Conservation (phyloP, 2,888 invertebrate species). For the Sminthurides aquaticus region DNA sequence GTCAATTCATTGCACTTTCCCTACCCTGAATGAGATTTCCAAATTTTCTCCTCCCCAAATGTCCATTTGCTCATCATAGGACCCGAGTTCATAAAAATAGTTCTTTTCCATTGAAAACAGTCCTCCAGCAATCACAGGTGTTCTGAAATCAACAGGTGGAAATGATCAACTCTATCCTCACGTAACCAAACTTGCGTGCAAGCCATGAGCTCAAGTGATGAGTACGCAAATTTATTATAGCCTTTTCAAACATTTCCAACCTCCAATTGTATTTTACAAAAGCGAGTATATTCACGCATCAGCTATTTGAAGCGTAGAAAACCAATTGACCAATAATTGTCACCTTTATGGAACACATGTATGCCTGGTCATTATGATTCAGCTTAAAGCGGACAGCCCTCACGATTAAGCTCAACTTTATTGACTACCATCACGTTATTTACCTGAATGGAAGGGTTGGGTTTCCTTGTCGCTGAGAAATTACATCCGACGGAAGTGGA, state of each 20-base stretch:
- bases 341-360: too few species aligned
- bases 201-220: neutral
- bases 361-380: too few species aligned
- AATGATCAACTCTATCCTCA: neutral
- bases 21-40: conserved; percentile 85
- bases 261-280: too few species aligned
- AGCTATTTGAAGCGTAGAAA: too few species aligned
- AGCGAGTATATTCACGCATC: too few species aligned
- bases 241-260: too few species aligned
- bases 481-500: conserved; percentile 38
- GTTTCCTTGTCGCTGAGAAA: conserved; percentile 30
- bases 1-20: too few species aligned
- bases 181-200: neutral
- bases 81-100: conserved; percentile 78
- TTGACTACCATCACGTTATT: too few species aligned
- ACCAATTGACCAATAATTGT: too few species aligned
- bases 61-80: conserved; percentile 60
- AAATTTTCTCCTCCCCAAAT: conserved; percentile 99
- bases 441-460: conserved; percentile 52
- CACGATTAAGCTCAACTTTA: too few species aligned
- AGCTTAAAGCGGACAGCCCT: too few species aligned
- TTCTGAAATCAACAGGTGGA: conserved; percentile 48
- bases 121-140: conserved; percentile 91
- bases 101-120: conserved; percentile 79
- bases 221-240: too few species aligned